These are phyloP conservation scores for Heliconius hewitsoni DNA, from an alignment of 1,140 invertebrate genomes.

Conservation along the genomic window DNA sequence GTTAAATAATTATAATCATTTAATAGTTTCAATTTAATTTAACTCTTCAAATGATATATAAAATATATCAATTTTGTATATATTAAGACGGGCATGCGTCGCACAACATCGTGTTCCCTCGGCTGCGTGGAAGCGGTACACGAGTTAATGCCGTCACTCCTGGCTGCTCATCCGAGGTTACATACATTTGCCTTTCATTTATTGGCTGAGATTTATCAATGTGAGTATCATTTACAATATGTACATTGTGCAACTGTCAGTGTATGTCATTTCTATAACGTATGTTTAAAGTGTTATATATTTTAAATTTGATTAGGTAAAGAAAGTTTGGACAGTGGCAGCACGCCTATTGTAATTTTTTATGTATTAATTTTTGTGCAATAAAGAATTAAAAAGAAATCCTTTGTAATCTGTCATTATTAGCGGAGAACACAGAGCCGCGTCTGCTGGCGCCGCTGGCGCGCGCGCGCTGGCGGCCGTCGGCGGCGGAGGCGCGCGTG, in stretches of 20 bases:
- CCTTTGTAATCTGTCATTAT: too few relatives aligned
- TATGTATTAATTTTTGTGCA: too few relatives aligned
- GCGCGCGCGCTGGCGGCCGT: constrained; percentile 54
- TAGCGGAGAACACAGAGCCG: constrained; percentile 44
- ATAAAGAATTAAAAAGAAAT: too few relatives aligned
- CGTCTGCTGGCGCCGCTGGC: constrained; percentile 40
- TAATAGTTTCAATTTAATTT: too few relatives aligned
- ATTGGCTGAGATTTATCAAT: constrained; percentile 3
- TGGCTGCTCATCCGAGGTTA: background rate
- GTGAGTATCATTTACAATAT: background rate
- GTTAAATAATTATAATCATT: too few relatives aligned
- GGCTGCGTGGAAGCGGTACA: background rate
- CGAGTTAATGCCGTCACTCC: background rate
- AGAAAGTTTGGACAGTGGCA: too few relatives aligned
- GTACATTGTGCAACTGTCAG: background rate
- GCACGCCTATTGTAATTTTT: too few relatives aligned
- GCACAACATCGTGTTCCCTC: background rate
- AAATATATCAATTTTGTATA: too few relatives aligned
- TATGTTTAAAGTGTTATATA: too few relatives aligned
- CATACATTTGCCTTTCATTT: background rate
- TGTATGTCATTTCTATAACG: too few relatives aligned
- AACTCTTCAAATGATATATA: too few relatives aligned
- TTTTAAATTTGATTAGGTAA: too few relatives aligned
- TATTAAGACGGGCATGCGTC: background rate
- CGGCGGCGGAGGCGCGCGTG: constrained; percentile 39